Base-by-base conservation (phyloP, 2,113 vertebrate genomes). In the Eulacestoma nigropectus region DNA sequence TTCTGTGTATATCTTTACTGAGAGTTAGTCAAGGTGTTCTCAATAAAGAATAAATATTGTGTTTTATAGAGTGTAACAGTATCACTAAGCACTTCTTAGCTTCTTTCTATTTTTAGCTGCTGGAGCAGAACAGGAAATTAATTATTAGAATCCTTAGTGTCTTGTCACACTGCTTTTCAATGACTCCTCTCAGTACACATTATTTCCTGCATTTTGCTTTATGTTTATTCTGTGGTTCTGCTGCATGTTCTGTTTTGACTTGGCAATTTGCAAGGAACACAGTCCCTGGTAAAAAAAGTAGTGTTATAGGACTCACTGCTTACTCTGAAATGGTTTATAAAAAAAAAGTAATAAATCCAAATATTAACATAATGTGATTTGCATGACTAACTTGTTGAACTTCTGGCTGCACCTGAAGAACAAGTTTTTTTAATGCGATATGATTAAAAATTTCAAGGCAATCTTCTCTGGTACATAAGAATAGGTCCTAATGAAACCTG, bases 341-440 rank as follows among this genome's bases (percentile, higher is more conserved):
- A 67, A 39, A 77, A 67, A 87, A 92, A 89, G 79, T 76, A 89
- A 85, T 19, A 20, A 65, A 37, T 50, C n/a, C 37, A 88, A 95
- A 93, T 95, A 95, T 95, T 96, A 95, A 84, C 44, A 84, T 92
- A 67, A 46, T 78, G 56, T 52, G 64, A 81, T 92, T 94, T 94
- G 64, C 63, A 88, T 93, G 75, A 91, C 11, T 84, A 77, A 67
- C 50, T 87, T 15, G 5, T 63, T 90, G 49, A 93, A 85, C 72
- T 90, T 80, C 92, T 92, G 90, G 87, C 55, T 94, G 73, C 41
- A 95, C 95, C 88, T 95, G 95, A 92, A 92, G 52, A 92, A 78
- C 96, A 84, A 72, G 95, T 67, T 91, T 96, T 90, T 88, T 74
- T 77, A 74, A 92, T 90, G 30, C 84, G 44, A 78, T 86, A 67